Conservation (phyloP, 2,113 vertebrate species). For the Acanthisitta chloris region DNA sequence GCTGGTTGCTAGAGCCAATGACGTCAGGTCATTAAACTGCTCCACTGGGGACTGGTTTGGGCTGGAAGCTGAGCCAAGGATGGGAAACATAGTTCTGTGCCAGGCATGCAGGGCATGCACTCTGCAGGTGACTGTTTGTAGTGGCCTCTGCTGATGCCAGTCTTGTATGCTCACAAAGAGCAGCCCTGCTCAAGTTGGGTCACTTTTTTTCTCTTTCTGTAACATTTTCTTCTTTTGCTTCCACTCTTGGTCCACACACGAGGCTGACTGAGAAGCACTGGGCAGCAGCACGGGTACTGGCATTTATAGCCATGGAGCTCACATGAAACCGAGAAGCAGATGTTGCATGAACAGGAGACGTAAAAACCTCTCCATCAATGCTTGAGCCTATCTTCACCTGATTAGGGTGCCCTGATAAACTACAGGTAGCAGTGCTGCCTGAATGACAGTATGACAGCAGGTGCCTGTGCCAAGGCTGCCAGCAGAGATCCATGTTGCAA, state of each 20-base stretch:
- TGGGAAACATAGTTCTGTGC: fast-evolving
- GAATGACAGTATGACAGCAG: neutral
- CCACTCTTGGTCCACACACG: neutral
- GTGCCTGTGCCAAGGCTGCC: neutral
- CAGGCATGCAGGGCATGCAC: neutral
- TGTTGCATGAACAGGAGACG: neutral
- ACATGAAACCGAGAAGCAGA: neutral
- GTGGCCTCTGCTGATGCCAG: neutral
- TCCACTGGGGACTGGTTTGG: neutral
- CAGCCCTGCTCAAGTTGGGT: neutral
- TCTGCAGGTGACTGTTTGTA: neutral
- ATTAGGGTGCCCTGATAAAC: neutral
- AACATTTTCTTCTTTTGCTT: neutral
- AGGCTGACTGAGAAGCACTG: neutral
- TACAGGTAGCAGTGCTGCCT: neutral
- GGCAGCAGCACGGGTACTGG: neutral
- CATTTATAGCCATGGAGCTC: neutral
- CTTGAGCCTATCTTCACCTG: neutral
- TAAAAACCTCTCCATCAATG: fast-evolving
- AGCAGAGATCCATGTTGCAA: neutral
- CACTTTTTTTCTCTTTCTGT: neutral
- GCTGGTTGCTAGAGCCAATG: neutral
- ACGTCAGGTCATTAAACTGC: fast-evolving
- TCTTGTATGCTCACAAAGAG: neutral
- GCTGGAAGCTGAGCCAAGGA: neutral